These are phyloP conservation scores for Cercopithecus diana DNA, from an alignment of 2,797 vertebrate species.

Conservation along the genomic window DNA sequence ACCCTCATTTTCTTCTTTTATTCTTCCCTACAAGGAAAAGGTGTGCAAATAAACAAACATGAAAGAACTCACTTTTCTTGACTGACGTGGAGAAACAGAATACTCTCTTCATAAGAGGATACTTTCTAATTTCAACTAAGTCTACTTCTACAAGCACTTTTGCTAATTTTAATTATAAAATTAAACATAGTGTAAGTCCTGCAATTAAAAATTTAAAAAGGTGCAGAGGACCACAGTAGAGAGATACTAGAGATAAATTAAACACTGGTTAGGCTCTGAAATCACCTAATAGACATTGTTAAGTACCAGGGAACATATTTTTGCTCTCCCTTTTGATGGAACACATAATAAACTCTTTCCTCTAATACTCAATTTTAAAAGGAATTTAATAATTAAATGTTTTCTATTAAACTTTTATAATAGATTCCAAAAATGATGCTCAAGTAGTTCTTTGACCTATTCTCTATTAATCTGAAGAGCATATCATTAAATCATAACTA, in stretches of 20 bases:
- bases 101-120: neutral
- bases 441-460: neutral
- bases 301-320: neutral
- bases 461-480: slow-evolving; percentile 2
- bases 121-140: slow-evolving; percentile 12
- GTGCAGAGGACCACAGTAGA: neutral
- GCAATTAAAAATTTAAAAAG: slow-evolving; percentile 17
- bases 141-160: neutral
- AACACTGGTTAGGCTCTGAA: slow-evolving; percentile 8
- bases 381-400: slow-evolving; percentile 12
- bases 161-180: neutral
- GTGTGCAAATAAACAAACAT: neutral
- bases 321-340: neutral
- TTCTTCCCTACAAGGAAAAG: neutral
- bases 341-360: neutral
- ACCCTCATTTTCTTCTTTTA: slow-evolving; percentile 25
- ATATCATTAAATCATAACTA: neutral
- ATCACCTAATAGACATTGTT: neutral
- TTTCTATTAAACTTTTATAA: slow-evolving; percentile 39
- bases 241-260: neutral
- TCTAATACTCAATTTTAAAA: slow-evolving; percentile 12
- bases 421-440: neutral
- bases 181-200: neutral
- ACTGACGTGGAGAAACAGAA: neutral
- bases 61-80: neutral